Evolutionary conservation across 2,113 vertebrate species (phyloP), one percentile per base, ranked within the genome.

Genomic region (Centropus bengalensis): DNA sequence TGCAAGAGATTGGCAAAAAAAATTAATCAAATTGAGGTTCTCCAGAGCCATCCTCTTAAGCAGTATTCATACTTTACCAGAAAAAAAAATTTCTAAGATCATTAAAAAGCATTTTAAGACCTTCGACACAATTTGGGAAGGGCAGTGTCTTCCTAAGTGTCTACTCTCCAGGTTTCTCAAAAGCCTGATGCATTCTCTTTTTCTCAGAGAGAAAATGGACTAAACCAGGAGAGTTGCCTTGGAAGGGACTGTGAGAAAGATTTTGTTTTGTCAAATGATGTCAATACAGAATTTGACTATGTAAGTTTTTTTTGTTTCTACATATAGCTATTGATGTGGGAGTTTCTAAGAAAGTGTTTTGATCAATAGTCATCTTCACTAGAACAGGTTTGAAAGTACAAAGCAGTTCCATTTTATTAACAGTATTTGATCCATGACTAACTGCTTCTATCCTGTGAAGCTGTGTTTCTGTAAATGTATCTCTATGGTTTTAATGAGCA

Each of bases 311-410:
- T 80, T 75, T 94, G 82, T 95, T 95, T 91, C 86, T 96, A 90
- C 82, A 88, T 92, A 82, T 77, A 94, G 82, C 88, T 88, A 30
- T 83, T 69, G 76, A 73, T 95, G 93, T 93, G 91, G 88, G 93
- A 92, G 82, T 95, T 94, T 82, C 63, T 95, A 66, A 90, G 76
- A 85, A 92, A 83, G 71, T 90, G 76, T 90, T 95, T 95, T 95
- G 91, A 94, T 93, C 93, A 90, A 93, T 85, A 94, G 55, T 88
- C 79, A 88, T 94, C 63, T 83, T 92, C 91, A 40, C 68, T 74
- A 77, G 86, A 92, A 90, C 76, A 94, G 62, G 76, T 90, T 88
- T 94, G 79, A 83, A 92, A 90, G 89, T 88, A 95, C 67, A 93
- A 83, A 94, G 79, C 67, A 30, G 58, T 88, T 92, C 71, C 86